Conservation (phyloP, 2,888 invertebrate species). For the Balanococcus diminutus region DNA sequence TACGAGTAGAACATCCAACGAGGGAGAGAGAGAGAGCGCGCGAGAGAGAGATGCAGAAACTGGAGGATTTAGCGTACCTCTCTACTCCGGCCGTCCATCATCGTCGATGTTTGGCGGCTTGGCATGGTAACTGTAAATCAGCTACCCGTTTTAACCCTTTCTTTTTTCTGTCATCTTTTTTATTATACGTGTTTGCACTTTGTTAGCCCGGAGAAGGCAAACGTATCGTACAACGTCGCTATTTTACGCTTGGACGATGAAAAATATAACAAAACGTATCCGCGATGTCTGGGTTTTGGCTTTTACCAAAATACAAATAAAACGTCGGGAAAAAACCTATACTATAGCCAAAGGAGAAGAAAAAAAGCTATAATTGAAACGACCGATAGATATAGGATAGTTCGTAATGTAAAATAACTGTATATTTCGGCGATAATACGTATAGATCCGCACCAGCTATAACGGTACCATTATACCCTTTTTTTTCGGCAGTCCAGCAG, state of each 20-base stretch:
- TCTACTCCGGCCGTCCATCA: neutral
- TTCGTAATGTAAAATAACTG: conserved; percentile 2
- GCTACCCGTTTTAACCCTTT: conserved; percentile 14
- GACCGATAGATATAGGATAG: no score
- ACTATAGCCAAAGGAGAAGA: neutral
- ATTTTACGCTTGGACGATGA: neutral
- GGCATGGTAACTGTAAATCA: conserved; percentile 7
- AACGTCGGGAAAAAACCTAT: neutral
- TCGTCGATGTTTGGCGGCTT: no score
- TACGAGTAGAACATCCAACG: neutral
- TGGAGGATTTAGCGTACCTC: neutral
- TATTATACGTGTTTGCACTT: neutral
- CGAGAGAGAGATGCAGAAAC: no score
- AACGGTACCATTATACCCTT: neutral
- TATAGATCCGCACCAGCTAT: neutral
- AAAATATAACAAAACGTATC: neutral
- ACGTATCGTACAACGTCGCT: neutral
- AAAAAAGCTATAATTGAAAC: conserved; percentile 14
- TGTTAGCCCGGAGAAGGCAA: neutral
- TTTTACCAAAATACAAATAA: neutral
- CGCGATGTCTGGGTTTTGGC: neutral
- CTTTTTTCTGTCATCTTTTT: neutral
- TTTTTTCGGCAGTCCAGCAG: no score
- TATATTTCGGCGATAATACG: no score
- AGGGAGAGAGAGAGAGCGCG: neutral